phyloP scores from a whole-genome alignment of 2,888 invertebrate species.

The Mimachlamys varia region DNA sequence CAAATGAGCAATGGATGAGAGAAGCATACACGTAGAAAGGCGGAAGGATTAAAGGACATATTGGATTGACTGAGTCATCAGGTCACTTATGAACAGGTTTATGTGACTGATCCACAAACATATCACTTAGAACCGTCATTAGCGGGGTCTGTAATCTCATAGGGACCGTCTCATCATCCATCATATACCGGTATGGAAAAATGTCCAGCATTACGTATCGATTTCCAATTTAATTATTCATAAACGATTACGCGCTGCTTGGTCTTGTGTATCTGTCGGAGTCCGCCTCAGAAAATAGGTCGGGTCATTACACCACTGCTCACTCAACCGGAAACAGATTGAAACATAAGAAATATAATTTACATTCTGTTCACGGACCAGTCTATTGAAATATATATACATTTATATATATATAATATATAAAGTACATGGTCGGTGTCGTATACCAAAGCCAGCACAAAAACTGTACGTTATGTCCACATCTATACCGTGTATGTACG shows the following conservation, averaged over 20 bases:
- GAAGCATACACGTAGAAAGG: not conserved
- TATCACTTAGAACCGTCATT: not conserved
- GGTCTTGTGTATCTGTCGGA: not conserved
- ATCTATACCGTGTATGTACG: too few species aligned
- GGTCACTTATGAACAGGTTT: slow-evolving; percentile 1
- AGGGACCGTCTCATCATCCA: not conserved
- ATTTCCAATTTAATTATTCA: slow-evolving; percentile 14
- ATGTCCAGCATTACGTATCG: not conserved
- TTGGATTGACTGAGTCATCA: not conserved
- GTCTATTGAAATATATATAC: too few species aligned
- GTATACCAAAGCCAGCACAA: not conserved
- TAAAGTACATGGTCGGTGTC: too few species aligned
- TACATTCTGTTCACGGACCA: not conserved
- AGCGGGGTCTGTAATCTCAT: slow-evolving; percentile 13
- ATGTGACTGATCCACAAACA: not conserved
- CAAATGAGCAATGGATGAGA: not conserved
- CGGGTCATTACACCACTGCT: not conserved
- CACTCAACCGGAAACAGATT: not conserved
- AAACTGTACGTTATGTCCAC: not conserved
- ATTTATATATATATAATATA: too few species aligned
- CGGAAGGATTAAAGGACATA: not conserved
- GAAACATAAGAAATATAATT: not conserved
- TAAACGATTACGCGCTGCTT: not conserved
- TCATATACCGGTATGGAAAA: slow-evolving; percentile 23
- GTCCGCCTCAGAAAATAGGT: not conserved